These are phyloP conservation scores for Tragelaphus strepsiceros DNA, from an alignment of 2,113 vertebrate species.

Conservation along the genomic window DNA sequence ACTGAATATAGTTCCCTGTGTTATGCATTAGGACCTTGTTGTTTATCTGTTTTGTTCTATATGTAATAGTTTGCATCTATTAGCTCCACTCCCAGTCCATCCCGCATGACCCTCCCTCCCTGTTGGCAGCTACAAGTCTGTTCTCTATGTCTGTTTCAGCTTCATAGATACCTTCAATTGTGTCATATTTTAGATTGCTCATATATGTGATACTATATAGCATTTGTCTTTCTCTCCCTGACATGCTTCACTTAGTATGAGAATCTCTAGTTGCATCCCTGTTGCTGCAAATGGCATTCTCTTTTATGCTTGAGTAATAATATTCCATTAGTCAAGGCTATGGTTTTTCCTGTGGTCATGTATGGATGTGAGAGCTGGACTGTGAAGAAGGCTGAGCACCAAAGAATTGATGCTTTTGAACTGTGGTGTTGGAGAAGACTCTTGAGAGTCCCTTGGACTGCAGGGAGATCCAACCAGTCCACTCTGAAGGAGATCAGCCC, in stretches of 20 bases:
- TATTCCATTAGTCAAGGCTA: neutral
- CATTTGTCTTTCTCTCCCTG: neutral
- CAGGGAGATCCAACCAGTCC: no score
- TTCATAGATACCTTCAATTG: neutral
- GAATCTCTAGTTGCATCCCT: neutral
- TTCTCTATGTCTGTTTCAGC: neutral
- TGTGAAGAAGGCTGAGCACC: no score
- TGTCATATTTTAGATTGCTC: neutral
- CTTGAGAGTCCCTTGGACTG: no score
- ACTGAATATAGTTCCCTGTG: neutral
- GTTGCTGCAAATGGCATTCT: neutral
- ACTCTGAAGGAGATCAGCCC: no score
- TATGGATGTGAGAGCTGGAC: no score
- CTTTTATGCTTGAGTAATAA: neutral
- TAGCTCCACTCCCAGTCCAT: neutral
- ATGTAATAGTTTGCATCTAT: neutral
- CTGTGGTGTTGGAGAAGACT: no score
- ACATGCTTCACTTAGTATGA: neutral
- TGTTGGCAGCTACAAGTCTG: neutral
- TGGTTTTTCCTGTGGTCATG: no score
- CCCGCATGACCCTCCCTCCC: rapidly evolving
- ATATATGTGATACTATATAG: neutral
- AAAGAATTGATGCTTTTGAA: no score
- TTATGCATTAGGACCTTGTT: neutral
- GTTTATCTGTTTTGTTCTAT: neutral